phyloP scores from a whole-genome alignment of 2,888 invertebrate species.

The Philonicus albiceps region DNA sequence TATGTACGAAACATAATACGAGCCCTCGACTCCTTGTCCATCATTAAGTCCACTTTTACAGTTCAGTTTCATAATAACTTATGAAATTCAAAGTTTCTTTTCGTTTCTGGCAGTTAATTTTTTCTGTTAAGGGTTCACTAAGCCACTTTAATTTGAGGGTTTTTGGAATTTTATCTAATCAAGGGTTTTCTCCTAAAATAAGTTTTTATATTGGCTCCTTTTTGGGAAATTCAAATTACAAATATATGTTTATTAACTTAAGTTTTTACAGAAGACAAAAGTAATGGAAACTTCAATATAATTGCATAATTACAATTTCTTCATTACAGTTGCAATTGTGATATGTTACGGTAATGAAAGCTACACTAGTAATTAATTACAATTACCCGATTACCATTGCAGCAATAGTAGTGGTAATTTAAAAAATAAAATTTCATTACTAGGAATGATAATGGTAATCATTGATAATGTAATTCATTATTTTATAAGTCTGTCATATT shows the following conservation, averaged over 20 bases:
- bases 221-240: background rate
- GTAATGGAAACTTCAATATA: too few relatives aligned
- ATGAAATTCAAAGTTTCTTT: background rate
- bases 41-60: background rate
- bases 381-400: too few relatives aligned
- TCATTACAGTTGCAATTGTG: too few relatives aligned
- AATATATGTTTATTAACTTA: background rate
- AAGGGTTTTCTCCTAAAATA: background rate
- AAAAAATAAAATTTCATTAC: too few relatives aligned
- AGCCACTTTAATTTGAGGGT: background rate
- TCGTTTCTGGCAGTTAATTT: background rate
- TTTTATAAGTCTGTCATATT: too few relatives aligned
- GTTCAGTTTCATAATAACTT: background rate
- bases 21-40: background rate
- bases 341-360: too few relatives aligned
- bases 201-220: background rate
- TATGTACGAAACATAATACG: slow-evolving; percentile 1
- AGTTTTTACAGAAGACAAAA: too few relatives aligned
- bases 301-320: too few relatives aligned
- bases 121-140: background rate
- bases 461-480: too few relatives aligned
- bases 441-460: too few relatives aligned
- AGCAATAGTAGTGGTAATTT: too few relatives aligned
- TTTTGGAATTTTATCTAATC: background rate
- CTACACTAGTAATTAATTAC: too few relatives aligned